Percentiles rank a stretch among this genome's conserved stretches.
Conservation (phyloP, 1,140 invertebrate genomes). For the Pomacea maculata region DNA sequence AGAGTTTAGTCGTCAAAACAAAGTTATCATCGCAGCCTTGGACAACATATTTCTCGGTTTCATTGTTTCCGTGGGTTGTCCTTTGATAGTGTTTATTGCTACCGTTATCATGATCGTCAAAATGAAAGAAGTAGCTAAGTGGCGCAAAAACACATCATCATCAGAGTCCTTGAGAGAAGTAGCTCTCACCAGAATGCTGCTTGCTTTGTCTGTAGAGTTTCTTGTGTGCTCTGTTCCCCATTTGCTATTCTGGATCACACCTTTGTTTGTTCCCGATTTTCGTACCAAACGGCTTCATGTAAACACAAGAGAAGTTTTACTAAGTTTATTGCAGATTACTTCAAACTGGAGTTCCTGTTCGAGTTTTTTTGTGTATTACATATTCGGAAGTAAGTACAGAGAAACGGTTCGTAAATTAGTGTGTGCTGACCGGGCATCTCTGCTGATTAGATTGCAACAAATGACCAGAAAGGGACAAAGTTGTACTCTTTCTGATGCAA, state of each 20-base stretch:
- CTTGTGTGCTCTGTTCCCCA: conserved; percentile 4
- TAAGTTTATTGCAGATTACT: not conserved
- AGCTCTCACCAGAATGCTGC: conserved; percentile 2
- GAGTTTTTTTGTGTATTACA: conserved; percentile 16
- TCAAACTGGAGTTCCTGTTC: not conserved
- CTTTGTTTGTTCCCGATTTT: not conserved
- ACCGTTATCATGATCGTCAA: conserved; percentile 7
- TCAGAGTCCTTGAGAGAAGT: not conserved
- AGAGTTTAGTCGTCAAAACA: not conserved
- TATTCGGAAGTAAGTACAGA: not conserved
- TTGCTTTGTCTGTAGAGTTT: conserved; percentile 12
- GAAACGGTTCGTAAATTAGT: not conserved
- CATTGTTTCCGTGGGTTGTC: not conserved
- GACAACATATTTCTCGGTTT: conserved; percentile 4
- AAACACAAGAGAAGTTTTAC: not conserved
- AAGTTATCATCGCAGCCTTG: not conserved
- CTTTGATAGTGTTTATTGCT: not conserved
- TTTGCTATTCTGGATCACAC: not conserved
- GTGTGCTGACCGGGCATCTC: too few relatives aligned
- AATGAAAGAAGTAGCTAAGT: not conserved
- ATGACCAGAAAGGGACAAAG: too few relatives aligned
- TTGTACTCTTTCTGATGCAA: too few relatives aligned
- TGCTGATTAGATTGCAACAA: too few relatives aligned
- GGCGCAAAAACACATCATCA: not conserved
- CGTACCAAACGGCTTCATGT: not conserved